phyloP scores from a whole-genome alignment of 2,797 vertebrate genomes.

The Pangasius krempfi region DNA sequence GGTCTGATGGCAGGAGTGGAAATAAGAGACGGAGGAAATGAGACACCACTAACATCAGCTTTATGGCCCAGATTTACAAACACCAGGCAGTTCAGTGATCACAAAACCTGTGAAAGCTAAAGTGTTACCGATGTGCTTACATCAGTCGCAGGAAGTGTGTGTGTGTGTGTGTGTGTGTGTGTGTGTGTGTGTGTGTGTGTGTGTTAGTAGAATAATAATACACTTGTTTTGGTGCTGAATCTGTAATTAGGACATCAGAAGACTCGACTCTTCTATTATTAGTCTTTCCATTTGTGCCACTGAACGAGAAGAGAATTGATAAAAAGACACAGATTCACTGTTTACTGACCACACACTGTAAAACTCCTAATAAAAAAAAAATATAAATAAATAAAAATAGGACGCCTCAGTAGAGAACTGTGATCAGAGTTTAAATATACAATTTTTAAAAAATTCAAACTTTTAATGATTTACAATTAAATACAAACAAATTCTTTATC shows the following conservation, averaged over 20 bases:
- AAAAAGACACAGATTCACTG: not conserved
- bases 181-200: not conserved
- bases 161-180: slow-evolving; percentile 19
- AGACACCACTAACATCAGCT: not conserved
- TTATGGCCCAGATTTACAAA: slow-evolving; percentile 5
- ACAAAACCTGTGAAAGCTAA: not conserved
- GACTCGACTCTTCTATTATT: slow-evolving; percentile 46
- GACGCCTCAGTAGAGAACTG: not conserved
- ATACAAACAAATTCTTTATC: not conserved
- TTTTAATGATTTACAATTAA: not conserved
- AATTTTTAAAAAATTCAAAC: not conserved
- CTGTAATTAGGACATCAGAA: slow-evolving; percentile 49
- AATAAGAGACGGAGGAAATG: not conserved
- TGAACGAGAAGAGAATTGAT: not conserved
- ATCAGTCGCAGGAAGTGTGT: not conserved
- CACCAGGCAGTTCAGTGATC: not conserved
- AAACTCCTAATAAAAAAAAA: not conserved
- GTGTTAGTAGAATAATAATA: not conserved
- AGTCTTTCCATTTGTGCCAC: slow-evolving; percentile 17
- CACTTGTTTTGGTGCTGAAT: slow-evolving; percentile 21
- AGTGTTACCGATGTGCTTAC: not conserved
- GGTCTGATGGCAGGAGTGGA: not conserved
- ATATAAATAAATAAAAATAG: not conserved
- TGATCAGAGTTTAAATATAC: not conserved
- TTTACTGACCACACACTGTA: not conserved